A percentile compares a stretch with the other conserved stretches of the same genome.
phyloP scores from a whole-genome alignment of 1,140 invertebrate genomes.

The Onthophagus taurus region DNA sequence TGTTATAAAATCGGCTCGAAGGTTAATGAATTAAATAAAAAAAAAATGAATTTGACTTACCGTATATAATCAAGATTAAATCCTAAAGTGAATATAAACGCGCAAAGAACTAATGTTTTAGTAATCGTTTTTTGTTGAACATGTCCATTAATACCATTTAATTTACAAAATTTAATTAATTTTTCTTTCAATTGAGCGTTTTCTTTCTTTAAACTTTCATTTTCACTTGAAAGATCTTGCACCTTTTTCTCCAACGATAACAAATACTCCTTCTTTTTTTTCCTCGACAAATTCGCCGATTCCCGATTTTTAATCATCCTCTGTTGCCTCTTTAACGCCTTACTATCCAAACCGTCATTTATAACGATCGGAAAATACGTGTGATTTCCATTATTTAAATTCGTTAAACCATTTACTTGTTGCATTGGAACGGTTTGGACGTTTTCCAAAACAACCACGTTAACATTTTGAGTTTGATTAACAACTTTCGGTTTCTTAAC shows the following conservation, averaged over 20 bases:
- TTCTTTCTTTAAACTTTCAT: conserved; percentile 59
- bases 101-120: conserved; percentile 25
- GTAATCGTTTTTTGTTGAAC: conserved; percentile 7
- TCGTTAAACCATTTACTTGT: no score
- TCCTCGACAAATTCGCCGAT: conserved; percentile 80
- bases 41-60: conserved; percentile 15
- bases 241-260: conserved; percentile 65
- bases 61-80: conserved; percentile 29
- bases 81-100: conserved; percentile 27
- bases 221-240: conserved; percentile 60
- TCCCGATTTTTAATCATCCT: conserved; percentile 86
- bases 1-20: no score
- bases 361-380: conserved; percentile 8
- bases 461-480: conserved; percentile 2
- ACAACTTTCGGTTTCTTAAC: conserved; percentile 7
- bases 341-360: conserved; percentile 31
- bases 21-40: neutral
- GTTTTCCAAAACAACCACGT: conserved; percentile 28
- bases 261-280: conserved; percentile 89
- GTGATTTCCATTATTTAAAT: no score
- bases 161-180: conserved; percentile 6
- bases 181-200: conserved; percentile 31
- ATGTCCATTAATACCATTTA: no score
- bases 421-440: conserved; percentile 18
- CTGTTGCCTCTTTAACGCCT: conserved; percentile 69